Evolutionary conservation across 2,113 vertebrate genomes (phyloP).

Genomic region (Takifugu flavidus): DNA sequence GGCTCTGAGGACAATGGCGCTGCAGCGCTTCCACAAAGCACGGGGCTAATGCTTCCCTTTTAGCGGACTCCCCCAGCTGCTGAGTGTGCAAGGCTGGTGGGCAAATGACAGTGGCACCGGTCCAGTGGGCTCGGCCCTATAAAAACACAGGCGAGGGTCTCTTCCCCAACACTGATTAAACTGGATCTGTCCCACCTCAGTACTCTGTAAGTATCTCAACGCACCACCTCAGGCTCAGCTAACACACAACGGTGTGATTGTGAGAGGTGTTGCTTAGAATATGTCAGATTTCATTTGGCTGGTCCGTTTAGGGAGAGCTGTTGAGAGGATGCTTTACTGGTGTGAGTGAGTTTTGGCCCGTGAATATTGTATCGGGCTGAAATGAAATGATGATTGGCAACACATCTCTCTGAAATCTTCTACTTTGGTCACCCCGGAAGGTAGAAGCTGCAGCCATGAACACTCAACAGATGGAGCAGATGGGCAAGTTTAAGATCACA

Average conservation of each 20-base stretch:
- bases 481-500: constrained; percentile 88
- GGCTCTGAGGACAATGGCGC: constrained; percentile 68
- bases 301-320: background rate
- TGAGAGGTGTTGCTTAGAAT: too few species aligned
- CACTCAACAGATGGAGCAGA: constrained; percentile 86
- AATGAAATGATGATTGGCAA: background rate
- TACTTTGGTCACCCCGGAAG: constrained; percentile 34
- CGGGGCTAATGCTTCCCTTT: constrained; percentile 71
- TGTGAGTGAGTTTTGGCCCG: constrained; percentile 9
- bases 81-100: constrained; percentile 77
- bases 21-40: constrained; percentile 67
- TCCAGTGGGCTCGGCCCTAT: constrained; percentile 69
- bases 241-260: background rate
- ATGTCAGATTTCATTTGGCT: background rate
- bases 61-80: constrained; percentile 66
- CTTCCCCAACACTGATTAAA: constrained; percentile 66
- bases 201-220: constrained; percentile 75
- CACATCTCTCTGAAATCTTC: background rate
- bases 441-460: constrained; percentile 78
- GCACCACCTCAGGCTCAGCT: constrained; percentile 37
- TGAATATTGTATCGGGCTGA: background rate
- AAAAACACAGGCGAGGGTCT: constrained; percentile 66
- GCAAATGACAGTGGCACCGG: constrained; percentile 48
- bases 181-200: constrained; percentile 76
- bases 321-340: constrained; percentile 7